Percentiles rank a stretch among this genome's conserved stretches.
phyloP scores from a whole-genome alignment of 2,797 vertebrate genomes.

The Octomys mimax region DNA sequence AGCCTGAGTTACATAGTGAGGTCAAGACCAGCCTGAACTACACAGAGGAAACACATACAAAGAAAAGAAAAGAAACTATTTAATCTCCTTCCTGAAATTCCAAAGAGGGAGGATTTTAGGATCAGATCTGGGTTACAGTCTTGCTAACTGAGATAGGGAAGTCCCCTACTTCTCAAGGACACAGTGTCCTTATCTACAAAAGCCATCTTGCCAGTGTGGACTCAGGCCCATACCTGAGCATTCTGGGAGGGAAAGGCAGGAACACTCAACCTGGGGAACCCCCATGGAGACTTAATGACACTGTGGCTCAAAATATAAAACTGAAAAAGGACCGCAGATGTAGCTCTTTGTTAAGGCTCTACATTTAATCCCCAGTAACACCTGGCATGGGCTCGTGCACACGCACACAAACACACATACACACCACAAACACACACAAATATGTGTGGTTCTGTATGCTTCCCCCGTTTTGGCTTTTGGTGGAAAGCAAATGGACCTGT shows the following conservation, averaged over 20 bases:
- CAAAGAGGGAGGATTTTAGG: not conserved
- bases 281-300: not conserved
- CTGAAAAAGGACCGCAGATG: not conserved
- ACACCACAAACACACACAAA: not conserved
- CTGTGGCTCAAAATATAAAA: not conserved
- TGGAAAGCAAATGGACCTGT: not conserved
- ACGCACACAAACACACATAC: not conserved
- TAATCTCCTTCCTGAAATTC: not conserved
- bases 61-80: not conserved
- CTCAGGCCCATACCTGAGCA: not conserved
- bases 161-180: not conserved
- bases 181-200: not conserved
- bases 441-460: too few relatives aligned
- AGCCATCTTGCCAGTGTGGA: not conserved
- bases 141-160: not conserved
- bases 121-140: not conserved
- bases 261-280: not conserved
- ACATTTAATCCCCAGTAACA: not conserved
- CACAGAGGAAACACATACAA: too few relatives aligned
- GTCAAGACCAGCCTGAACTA: too few relatives aligned
- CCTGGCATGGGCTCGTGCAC: not conserved
- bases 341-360: not conserved
- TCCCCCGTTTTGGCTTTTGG: not conserved
- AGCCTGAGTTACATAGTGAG: not conserved
- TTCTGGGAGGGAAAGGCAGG: not conserved